phyloP scores from a whole-genome alignment of 2,113 vertebrate genomes.

The Anser cygnoides region DNA sequence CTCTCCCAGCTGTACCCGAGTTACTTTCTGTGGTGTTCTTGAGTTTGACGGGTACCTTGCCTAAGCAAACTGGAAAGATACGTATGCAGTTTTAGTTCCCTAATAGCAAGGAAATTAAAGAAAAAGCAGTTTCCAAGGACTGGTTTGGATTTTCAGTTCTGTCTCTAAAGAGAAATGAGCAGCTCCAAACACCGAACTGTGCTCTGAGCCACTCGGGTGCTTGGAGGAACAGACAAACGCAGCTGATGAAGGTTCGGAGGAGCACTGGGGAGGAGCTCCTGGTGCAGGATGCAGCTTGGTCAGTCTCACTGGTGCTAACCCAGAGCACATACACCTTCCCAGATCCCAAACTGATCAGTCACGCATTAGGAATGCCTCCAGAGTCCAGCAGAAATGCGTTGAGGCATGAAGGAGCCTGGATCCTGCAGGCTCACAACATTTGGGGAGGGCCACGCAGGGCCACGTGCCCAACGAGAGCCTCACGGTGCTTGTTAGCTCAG shows the following conservation, averaged over 20 bases:
- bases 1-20: neutral
- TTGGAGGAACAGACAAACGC: neutral
- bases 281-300: neutral
- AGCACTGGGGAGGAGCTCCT: neutral
- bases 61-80: neutral
- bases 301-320: neutral
- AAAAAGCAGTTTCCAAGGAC: neutral
- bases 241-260: neutral
- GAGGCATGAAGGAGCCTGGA: neutral
- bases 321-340: neutral
- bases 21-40: neutral
- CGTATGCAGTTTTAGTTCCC: neutral
- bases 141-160: neutral
- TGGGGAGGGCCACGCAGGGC: neutral
- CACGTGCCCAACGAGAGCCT: rapidly evolving
- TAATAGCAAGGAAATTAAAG: neutral
- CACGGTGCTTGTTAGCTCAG: neutral
- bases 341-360: neutral
- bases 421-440: neutral
- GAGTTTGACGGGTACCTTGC: neutral
- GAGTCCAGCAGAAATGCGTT: neutral
- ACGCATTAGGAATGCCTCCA: neutral
- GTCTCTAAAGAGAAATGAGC: neutral
- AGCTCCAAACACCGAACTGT: neutral
- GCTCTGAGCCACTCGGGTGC: neutral